These are phyloP conservation scores for Zygaena filipendulae DNA, from an alignment of 2,888 invertebrate genomes.

Conservation along the genomic window DNA sequence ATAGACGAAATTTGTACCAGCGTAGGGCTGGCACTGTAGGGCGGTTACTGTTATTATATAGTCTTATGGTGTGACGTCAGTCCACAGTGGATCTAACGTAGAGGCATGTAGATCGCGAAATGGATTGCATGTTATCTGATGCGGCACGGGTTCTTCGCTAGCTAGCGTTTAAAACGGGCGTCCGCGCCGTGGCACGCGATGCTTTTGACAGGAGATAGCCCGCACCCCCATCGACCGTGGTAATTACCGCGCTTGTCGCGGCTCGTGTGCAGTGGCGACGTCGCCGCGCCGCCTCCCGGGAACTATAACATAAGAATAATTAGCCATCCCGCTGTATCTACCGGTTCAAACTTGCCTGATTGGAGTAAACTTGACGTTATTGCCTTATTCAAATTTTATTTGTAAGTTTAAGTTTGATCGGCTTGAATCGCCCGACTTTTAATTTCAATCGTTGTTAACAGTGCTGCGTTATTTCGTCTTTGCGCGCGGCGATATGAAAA, in stretches of 20 bases:
- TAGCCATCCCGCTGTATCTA: too few relatives aligned
- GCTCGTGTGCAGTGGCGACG: slow-evolving; percentile 56
- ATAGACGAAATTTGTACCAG: slow-evolving; percentile 45
- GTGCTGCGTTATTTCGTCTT: too few relatives aligned
- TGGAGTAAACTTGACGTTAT: too few relatives aligned
- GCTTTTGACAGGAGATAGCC: slow-evolving; percentile 62
- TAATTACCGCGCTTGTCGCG: slow-evolving; percentile 52
- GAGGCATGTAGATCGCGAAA: slow-evolving; percentile 66
- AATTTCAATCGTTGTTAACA: too few relatives aligned
- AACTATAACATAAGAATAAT: too few relatives aligned
- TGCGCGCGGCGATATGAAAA: slow-evolving; percentile 65
- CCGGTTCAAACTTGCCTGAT: too few relatives aligned
- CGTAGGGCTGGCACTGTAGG: slow-evolving; percentile 53
- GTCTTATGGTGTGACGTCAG: slow-evolving; percentile 62
- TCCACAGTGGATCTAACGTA: slow-evolving; percentile 59
- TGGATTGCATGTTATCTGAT: slow-evolving; percentile 68
- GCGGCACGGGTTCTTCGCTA: slow-evolving; percentile 64
- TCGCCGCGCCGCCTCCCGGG: slow-evolving; percentile 44
- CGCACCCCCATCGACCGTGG: slow-evolving; percentile 45
- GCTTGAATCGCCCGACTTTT: too few relatives aligned
- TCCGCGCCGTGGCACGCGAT: slow-evolving; percentile 58
- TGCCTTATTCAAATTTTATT: too few relatives aligned
- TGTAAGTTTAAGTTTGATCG: too few relatives aligned
- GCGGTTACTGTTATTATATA: too few relatives aligned
- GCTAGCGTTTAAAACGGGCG: slow-evolving; percentile 64